Evolutionary conservation across 2,888 invertebrate species (phyloP).

Genomic region (Kuschelorhynchus macadamiae): DNA sequence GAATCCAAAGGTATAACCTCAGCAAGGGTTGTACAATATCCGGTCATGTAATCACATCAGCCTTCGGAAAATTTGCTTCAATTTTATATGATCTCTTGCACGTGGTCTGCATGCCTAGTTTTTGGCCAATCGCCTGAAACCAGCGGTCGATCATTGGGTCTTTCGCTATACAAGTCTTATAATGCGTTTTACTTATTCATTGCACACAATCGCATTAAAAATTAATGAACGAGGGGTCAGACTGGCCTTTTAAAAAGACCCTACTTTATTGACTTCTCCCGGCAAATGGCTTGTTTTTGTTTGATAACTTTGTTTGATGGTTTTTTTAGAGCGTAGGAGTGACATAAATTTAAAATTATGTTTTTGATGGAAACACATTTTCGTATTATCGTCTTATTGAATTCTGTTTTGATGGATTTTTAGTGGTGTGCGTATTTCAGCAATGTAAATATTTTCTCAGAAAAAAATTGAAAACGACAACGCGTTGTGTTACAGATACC

Average conservation of each 20-base stretch:
- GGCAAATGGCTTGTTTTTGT: slow-evolving; percentile 69
- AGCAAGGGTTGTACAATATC: slow-evolving; percentile 59
- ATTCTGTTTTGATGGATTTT: slow-evolving; percentile 13
- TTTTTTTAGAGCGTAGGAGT: slow-evolving; percentile 66
- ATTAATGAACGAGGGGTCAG: slow-evolving; percentile 68
- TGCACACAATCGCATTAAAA: slow-evolving; percentile 69
- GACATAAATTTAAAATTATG: slow-evolving; percentile 68
- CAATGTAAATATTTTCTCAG: no score
- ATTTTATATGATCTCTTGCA: slow-evolving; percentile 67
- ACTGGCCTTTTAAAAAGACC: slow-evolving; percentile 66
- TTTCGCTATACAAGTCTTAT: slow-evolving; percentile 60
- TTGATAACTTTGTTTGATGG: slow-evolving; percentile 70
- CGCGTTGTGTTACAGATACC: no score
- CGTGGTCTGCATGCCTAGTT: slow-evolving; percentile 64
- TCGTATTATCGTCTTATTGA: slow-evolving; percentile 18
- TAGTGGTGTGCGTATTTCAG: no score
- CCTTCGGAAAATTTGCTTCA: slow-evolving; percentile 66
- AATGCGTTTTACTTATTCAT: slow-evolving; percentile 70
- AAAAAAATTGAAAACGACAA: no score
- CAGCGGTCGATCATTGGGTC: slow-evolving; percentile 49
- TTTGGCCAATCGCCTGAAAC: slow-evolving; percentile 47
- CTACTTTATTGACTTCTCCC: slow-evolving; percentile 68
- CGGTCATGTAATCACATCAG: slow-evolving; percentile 66
- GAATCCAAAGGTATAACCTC: slow-evolving; percentile 41
- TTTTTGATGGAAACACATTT: slow-evolving; percentile 35